Conservation (phyloP, 2,888 invertebrate species). For the Blastobasis adustella region DNA sequence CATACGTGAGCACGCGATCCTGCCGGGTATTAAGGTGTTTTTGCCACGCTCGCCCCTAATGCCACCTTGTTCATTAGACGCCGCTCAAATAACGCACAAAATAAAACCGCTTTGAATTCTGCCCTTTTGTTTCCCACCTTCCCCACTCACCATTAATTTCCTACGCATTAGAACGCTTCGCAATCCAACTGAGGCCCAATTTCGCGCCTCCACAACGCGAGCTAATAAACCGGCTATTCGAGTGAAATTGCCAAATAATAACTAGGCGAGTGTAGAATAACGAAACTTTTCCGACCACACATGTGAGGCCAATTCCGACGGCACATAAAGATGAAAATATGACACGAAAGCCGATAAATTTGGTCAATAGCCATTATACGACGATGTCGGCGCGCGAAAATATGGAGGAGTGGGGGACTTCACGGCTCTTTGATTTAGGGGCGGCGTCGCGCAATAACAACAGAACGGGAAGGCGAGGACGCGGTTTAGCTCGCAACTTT, state of each 20-base stretch:
- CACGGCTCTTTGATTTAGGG: conserved; percentile 66
- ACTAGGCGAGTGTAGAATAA: conserved; percentile 15
- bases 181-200: no score
- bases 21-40: conserved; percentile 45
- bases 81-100: conserved; percentile 2
- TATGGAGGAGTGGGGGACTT: conserved; percentile 63
- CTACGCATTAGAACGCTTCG: no score
- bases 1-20: conserved; percentile 54
- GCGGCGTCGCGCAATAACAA: conserved; percentile 26
- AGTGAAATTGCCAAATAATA: neutral
- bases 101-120: no score
- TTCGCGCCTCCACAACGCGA: no score
- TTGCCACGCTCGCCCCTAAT: conserved; percentile 21
- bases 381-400: conserved; percentile 68
- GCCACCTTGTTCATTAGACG: conserved; percentile 7
- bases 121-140: no score
- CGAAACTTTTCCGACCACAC: conserved; percentile 37
- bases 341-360: conserved; percentile 70
- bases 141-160: no score
- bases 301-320: conserved; percentile 47
- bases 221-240: no score
- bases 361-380: conserved; percentile 70
- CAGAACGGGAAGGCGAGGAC: conserved; percentile 22
- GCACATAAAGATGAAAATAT: conserved; percentile 67
- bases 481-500: neutral